Evolutionary conservation across 2,797 vertebrate species (phyloP), one percentile per base, ranked within the genome.

Genomic region (Columba guinea): DNA sequence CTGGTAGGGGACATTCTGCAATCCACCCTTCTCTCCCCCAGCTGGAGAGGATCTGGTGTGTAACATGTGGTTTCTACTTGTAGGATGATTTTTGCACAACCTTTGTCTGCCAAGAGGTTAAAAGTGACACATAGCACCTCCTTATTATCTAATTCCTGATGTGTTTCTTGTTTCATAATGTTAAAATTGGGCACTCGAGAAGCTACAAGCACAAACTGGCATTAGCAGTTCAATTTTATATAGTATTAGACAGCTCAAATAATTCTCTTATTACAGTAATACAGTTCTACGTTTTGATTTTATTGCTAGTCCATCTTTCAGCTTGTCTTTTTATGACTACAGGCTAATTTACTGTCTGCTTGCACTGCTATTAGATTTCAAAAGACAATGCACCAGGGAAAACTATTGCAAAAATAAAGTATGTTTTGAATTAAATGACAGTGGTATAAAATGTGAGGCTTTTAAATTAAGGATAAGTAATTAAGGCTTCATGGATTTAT

Each of bases 221-320:
- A 44, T 75, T 88, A 70, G 35, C 8, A 27, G 16, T 69, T 60
- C 24, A 84, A 59, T 91, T 78, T 46, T 37, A 10, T 39, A 39
- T 79, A 32, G 34, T 62, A 77, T 88, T 80, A 86, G 64, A 28
- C 51, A 52, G 35, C 58, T 84, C 65, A 90, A 87, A 86, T 86
- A 71, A 21, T 44, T 93, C 27, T 88, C 44, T 89, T 87, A 34
- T 7, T 91, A 64, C 22, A 70, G 34, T 49, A 75, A 67, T 85
- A 41, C 27, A 68, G 32, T 74, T 70, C 28, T 86, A 1, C 86
- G 44, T 76, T 95, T 90, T 89, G 32, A 48, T 95, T 95, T 94
- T 83, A 65, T 79, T 91, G 39, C 64, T 83, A 70, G 73, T 78
- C 51, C 24, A 6, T 91, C 46, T 89, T 96, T 95, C 75, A 85